Percentiles rank a stretch among this genome's conserved stretches.
Evolutionary conservation across 2,113 vertebrate genomes (phyloP).

Genomic region (Kryptolebias marmoratus): DNA sequence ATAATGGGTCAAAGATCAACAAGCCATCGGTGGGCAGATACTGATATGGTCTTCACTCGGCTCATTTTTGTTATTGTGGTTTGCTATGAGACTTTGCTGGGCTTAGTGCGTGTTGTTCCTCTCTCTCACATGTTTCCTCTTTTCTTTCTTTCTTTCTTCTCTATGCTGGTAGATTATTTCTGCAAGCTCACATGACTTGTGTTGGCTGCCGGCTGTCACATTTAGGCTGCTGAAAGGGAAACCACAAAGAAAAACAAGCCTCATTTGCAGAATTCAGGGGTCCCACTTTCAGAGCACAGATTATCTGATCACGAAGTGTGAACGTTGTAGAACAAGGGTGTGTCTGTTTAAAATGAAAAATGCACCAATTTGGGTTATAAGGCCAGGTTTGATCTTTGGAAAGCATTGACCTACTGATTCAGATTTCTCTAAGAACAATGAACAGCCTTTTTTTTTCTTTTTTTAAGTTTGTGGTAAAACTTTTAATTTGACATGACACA

Average conservation of each 20-base stretch:
- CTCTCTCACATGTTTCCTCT: slow-evolving; percentile 53
- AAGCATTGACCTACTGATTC: background rate
- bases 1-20: background rate
- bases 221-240: slow-evolving; percentile 39
- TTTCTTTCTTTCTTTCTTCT: slow-evolving; percentile 33
- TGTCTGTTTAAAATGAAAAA: slow-evolving; percentile 1
- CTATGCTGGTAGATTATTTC: slow-evolving; percentile 35
- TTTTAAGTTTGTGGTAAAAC: too few relatives aligned
- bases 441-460: background rate
- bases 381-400: background rate
- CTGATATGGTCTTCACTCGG: background rate
- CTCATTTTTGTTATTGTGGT: slow-evolving; percentile 41
- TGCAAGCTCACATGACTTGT: slow-evolving; percentile 59
- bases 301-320: slow-evolving; percentile 20
- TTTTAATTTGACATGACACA: too few relatives aligned
- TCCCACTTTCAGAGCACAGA: background rate
- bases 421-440: background rate
- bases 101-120: slow-evolving; percentile 8
- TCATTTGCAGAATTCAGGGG: slow-evolving; percentile 45
- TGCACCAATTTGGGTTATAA: too few relatives aligned
- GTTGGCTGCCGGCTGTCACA: slow-evolving; percentile 39
- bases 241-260: slow-evolving; percentile 69
- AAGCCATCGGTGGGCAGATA: background rate
- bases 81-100: slow-evolving; percentile 17
- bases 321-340: slow-evolving; percentile 2